Conservation (phyloP, 2,797 vertebrate species). For the Oreonectes daqikongensis region DNA sequence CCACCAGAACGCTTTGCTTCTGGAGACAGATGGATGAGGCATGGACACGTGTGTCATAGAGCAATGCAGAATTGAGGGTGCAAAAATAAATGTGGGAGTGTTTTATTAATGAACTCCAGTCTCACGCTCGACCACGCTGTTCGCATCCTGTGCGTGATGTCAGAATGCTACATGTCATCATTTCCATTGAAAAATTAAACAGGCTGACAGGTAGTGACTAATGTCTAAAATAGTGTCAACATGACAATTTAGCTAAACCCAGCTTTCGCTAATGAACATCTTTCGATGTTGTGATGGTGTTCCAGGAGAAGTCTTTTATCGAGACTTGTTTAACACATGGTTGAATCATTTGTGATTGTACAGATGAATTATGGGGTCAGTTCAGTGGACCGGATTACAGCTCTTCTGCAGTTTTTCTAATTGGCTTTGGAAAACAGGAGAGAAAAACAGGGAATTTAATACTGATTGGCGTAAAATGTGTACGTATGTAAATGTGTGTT, state of each 20-base stretch:
- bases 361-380: conserved; percentile 20
- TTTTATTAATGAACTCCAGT: conserved; percentile 60
- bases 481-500: conserved; percentile 19
- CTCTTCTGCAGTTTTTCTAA: conserved; percentile 24
- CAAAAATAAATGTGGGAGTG: conserved; percentile 48
- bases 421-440: conserved; percentile 13
- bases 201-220: neutral
- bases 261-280: conserved; percentile 4
- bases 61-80: conserved; percentile 30
- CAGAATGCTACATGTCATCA: conserved; percentile 1
- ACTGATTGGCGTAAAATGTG: conserved; percentile 14
- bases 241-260: neutral
- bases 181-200: neutral
- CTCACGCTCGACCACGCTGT: conserved; percentile 21
- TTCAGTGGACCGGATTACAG: conserved; percentile 29
- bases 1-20: conserved; percentile 38
- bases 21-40: conserved; percentile 40
- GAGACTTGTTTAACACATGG: conserved; percentile 24
- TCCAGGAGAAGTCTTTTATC: conserved; percentile 3
- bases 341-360: neutral
- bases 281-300: neutral
- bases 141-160: conserved; percentile 4
- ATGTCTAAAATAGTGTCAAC: neutral
- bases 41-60: conserved; percentile 27
- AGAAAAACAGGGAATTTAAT: conserved; percentile 13